These are phyloP conservation scores for Tetraneura akinire DNA, from an alignment of 1,140 invertebrate species.

Conservation along the genomic window DNA sequence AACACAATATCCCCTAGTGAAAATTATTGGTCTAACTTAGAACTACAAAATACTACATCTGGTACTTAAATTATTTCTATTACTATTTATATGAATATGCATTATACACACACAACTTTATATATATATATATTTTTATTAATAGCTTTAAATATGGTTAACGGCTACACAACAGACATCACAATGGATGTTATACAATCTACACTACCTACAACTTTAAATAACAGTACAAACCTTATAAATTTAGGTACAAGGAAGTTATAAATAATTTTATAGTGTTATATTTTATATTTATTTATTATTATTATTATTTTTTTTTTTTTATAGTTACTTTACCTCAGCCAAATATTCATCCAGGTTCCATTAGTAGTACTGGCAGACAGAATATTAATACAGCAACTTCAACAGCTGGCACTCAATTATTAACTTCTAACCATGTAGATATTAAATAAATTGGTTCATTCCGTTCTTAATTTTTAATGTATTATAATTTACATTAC, in stretches of 20 bases:
- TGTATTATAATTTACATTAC: neutral
- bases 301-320: no score
- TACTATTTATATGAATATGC: conserved; percentile 33
- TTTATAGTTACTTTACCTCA: conserved; percentile 59
- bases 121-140: conserved; percentile 14
- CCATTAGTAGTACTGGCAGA: conserved; percentile 67
- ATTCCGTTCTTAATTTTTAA: neutral
- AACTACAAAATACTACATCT: conserved; percentile 70
- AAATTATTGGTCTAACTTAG: conserved; percentile 83
- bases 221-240: conserved; percentile 38
- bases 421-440: conserved; percentile 61
- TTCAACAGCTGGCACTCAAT: conserved; percentile 67
- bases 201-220: neutral
- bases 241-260: conserved; percentile 20
- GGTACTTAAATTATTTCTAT: conserved; percentile 58
- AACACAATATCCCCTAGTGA: conserved; percentile 89
- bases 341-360: conserved; percentile 68
- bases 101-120: no score
- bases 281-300: no score
- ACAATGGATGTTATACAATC: conserved; percentile 54
- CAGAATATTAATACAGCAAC: conserved; percentile 64
- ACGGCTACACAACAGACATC: conserved; percentile 73
- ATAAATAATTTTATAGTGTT: no score
- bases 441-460: neutral
- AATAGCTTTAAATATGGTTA: conserved; percentile 64